These are phyloP conservation scores for Pangasius larnaudii DNA, from an alignment of 2,797 vertebrate species.

Conservation along the genomic window DNA sequence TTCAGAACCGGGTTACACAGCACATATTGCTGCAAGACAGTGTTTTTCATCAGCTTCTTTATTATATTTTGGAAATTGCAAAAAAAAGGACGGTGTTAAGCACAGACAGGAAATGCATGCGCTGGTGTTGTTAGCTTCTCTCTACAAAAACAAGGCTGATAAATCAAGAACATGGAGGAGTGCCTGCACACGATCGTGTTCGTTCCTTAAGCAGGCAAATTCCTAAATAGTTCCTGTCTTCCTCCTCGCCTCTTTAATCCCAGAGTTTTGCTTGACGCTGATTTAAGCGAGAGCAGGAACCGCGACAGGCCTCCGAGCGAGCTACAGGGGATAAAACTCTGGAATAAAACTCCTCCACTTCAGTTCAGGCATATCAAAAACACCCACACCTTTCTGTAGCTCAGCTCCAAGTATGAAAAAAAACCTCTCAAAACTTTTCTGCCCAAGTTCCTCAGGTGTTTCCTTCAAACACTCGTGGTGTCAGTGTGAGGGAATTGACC, in stretches of 20 bases:
- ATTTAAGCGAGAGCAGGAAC: conserved; percentile 30
- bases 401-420: conserved; percentile 20
- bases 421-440: conserved; percentile 31
- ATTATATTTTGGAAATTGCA: background rate
- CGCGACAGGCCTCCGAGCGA: conserved; percentile 1
- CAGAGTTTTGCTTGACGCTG: conserved; percentile 25
- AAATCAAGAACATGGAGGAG: background rate
- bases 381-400: conserved; percentile 17
- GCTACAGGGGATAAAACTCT: conserved; percentile 32
- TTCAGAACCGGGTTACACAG: background rate
- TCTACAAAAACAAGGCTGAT: background rate
- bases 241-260: conserved; percentile 32
- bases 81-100: background rate
- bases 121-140: background rate
- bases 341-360: conserved; percentile 20
- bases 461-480: conserved; percentile 1
- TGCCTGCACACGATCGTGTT: background rate
- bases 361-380: conserved; percentile 38
- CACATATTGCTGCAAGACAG: background rate
- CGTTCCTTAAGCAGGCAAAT: conserved; percentile 7
- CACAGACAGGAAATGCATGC: background rate
- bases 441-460: conserved; percentile 37
- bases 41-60: background rate
- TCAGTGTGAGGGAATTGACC: conserved; percentile 33
- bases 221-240: conserved; percentile 18